Evolutionary conservation across 2,797 vertebrate species (phyloP).

Genomic region (Alectoris magna): DNA sequence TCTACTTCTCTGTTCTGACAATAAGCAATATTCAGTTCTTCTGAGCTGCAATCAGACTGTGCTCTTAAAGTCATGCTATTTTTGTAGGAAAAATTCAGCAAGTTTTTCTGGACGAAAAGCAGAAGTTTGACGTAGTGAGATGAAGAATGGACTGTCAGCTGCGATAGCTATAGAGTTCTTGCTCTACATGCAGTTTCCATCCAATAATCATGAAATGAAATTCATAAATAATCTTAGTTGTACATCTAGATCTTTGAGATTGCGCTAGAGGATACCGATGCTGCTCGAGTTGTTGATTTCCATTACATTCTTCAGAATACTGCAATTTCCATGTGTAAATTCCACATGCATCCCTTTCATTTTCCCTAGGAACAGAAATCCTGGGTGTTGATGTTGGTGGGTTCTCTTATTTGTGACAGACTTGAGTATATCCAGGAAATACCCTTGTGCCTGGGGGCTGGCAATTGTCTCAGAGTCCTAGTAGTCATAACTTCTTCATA

Average conservation of each 20-base stretch:
- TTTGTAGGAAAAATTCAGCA: neutral
- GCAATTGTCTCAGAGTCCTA: neutral
- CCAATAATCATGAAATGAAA: neutral
- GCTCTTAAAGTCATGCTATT: neutral
- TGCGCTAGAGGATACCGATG: neutral
- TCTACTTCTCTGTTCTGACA: neutral
- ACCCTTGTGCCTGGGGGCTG: neutral
- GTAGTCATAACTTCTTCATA: neutral
- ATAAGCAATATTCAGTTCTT: neutral
- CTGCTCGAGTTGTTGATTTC: neutral
- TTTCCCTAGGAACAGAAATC: neutral
- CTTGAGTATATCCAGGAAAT: neutral
- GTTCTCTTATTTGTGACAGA: neutral
- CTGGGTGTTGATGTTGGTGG: neutral
- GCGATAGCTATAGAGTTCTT: neutral
- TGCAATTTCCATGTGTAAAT: neutral
- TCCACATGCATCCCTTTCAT: neutral
- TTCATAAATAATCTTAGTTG: neutral
- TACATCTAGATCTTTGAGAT: neutral
- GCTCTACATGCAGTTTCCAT: neutral
- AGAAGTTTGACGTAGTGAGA: neutral
- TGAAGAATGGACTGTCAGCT: neutral
- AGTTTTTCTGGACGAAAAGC: neutral
- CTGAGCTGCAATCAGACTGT: neutral
- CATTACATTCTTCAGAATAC: neutral